Evolutionary conservation across 2,113 vertebrate species (phyloP), one percentile per base, ranked within the genome.

Genomic region (Rostratula benghalensis): DNA sequence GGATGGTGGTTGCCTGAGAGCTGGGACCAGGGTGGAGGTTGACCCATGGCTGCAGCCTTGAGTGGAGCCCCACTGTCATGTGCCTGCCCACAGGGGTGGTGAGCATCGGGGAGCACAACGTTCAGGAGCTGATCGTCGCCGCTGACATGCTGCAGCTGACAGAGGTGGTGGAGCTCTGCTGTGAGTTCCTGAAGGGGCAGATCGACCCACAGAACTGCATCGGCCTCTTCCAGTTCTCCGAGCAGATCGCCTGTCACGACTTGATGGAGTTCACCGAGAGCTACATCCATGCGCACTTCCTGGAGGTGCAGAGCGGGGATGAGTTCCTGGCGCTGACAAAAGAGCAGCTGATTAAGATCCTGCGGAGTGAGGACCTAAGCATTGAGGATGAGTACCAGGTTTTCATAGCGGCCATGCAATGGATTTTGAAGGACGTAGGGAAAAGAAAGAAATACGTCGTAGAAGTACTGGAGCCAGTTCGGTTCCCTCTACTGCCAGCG

Each of bases 321-420:
- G 99, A 99, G 95, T 99, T 99, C 95, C 97, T 97, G 93, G 98
- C 97, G 28, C 98, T 99, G 91, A 98, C 98, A 2, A 99, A 99
- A 91, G 99, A 99, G 85, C 99, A 99, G 96, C 95, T 99, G 78
- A 97, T 99, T 71, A 99, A 97, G 96, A 97, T 99, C 95, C 94
- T 99, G 59, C 97, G 98, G 80, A 99, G 99, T 7, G 99, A 99
- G 95, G 99, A 99, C 97, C 98, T 99, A 35, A 98, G 99, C 94
- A 99, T 99, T 48, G 99, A 99, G 95, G 99, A 99, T 43, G 99
- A 99, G 97, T 99, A 99, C 96, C 99, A 99, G 96, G 99, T 99
- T 33, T 99, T 99, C 93, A 98, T 93, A 4, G 98, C 99, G 8
- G 99, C 99, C 15, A 99, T 99, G 99, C 98, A 99, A 6, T 99